Base-by-base conservation (phyloP, 2,113 vertebrate species). In the Rhagologus leucostigma region DNA sequence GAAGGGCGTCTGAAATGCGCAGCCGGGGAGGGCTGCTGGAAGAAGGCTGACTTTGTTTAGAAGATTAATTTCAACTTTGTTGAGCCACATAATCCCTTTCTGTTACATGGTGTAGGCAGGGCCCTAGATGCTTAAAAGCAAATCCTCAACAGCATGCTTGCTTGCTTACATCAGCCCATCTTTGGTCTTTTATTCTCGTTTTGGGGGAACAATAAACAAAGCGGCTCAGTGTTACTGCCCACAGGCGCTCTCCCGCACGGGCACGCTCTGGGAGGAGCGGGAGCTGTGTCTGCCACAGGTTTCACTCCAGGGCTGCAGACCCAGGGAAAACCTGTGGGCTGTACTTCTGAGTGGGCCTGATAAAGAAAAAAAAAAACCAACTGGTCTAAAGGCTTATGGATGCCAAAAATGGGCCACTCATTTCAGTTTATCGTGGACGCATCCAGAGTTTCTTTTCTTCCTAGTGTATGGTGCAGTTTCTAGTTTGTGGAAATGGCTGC, bases 181-280 rank as follows among this genome's bases (percentile, higher is more conserved):
- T 83, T 92, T 95, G 29, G 4, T 78, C 91, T 87, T 98, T 95
- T 91, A 60, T 59, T 96, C 94, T 97, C 52, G 6, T 96, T 77
- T 95, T 92, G 76, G 60, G 73, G 63, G 93, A 97, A 98, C 97
- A 98, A 98, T 97, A 50, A 96, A 98, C 98, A 98, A 98, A 98
- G 98, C 65, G 14, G 30, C 53, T 94, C 96, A 95, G 92, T 98
- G 98, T 98, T 97, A 19, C 50, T 57, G 60, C 76, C 75, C 46
- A 75, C 2, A 5, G 16, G n/a, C 1, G 1, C 70, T 44, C 41
- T 86, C 81, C 59, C 0, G 1, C n/a, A 30, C 2, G 9, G 67
- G 35, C 56, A 8, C 0, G 5, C 55, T 29, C 53, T 15, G 12
- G 16, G 79, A 85, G 75, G 42, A 47, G 70, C 6, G 5, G 53